Evolutionary conservation across 2,797 vertebrate genomes (phyloP).

Genomic region (Setipinna tenuifilis): DNA sequence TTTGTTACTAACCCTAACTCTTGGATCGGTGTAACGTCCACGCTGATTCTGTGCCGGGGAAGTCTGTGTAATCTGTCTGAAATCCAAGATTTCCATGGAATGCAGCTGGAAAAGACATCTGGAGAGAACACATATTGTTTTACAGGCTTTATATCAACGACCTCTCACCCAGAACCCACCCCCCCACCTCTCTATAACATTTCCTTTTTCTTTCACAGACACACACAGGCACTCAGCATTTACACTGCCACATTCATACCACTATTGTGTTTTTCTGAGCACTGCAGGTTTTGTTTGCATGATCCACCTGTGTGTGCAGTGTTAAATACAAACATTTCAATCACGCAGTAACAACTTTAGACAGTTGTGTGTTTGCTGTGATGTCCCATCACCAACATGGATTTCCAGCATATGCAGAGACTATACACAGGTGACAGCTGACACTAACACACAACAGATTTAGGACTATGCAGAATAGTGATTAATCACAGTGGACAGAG

Average conservation of each 20-base stretch:
- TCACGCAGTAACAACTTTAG: background rate
- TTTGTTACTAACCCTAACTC: background rate
- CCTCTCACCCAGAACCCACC: background rate
- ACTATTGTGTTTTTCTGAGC: background rate
- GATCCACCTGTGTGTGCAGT: background rate
- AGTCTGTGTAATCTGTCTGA: background rate
- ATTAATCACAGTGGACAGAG: no score
- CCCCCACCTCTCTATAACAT: no score
- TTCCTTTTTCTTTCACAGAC: background rate
- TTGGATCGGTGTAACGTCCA: background rate
- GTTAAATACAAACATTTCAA: background rate
- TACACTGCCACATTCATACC: no score
- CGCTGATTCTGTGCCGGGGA: background rate
- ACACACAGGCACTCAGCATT: background rate
- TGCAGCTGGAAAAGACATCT: background rate
- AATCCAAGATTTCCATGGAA: background rate
- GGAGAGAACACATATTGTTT: background rate
- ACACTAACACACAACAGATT: background rate
- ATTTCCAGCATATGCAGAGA: background rate
- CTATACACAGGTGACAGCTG: background rate
- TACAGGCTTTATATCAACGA: background rate
- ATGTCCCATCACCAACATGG: background rate
- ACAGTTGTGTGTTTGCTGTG: background rate
- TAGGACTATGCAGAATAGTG: background rate
- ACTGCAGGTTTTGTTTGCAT: background rate